Percentiles rank a stretch among this genome's conserved stretches.
phyloP scores from a whole-genome alignment of 2,797 vertebrate species.

The Tympanoctomys barrerae region DNA sequence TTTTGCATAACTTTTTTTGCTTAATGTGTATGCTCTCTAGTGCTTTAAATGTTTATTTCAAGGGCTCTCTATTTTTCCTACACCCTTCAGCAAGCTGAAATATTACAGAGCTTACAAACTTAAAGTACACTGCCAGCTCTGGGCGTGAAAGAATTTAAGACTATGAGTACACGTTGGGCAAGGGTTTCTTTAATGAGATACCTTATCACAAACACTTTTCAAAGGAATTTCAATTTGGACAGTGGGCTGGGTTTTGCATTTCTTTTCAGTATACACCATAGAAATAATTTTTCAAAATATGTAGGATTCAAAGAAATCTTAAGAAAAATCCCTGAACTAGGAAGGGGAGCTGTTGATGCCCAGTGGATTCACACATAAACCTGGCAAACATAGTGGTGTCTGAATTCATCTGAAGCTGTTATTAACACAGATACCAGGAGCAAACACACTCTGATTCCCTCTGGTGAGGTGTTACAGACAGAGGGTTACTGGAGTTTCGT shows the following conservation, averaged over 20 bases:
- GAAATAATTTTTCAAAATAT: not conserved
- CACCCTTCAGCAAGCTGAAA: not conserved
- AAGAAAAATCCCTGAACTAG: conserved; percentile 25
- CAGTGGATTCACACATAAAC: conserved; percentile 41
- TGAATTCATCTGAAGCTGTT: conserved; percentile 57
- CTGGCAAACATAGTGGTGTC: conserved; percentile 42
- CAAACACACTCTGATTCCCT: conserved; percentile 47
- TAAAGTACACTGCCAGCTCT: not conserved
- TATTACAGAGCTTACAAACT: not conserved
- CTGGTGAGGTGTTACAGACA: not conserved
- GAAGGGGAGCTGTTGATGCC: conserved; percentile 23
- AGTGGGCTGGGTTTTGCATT: conserved; percentile 41
- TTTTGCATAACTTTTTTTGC: not conserved
- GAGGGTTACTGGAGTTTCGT: not conserved
- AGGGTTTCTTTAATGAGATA: not conserved
- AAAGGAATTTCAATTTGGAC: conserved; percentile 44
- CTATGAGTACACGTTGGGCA: not conserved
- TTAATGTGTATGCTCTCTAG: accelerated
- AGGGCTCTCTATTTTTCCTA: not conserved
- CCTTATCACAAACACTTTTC: conserved; percentile 1
- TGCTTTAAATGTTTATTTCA: not conserved
- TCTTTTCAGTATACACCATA: conserved; percentile 24
- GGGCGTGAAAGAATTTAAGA: conserved; percentile 14
- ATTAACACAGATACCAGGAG: not conserved
- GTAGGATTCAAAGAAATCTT: conserved; percentile 10